Evolutionary conservation across 2,113 vertebrate genomes (phyloP).

Genomic region (Rallus limicola): DNA sequence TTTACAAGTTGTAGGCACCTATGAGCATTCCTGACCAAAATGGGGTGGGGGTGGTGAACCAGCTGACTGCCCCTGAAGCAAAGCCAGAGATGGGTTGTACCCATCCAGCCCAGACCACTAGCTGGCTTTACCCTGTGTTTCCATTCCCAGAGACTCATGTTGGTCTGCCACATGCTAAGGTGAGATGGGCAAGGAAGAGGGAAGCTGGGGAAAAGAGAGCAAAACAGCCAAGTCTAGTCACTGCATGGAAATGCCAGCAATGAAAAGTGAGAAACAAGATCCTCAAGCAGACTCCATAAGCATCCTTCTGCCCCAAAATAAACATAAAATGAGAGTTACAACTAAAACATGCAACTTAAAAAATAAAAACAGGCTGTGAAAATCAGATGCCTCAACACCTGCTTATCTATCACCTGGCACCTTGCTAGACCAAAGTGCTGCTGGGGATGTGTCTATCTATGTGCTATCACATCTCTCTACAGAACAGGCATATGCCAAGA

Average conservation of each 20-base stretch:
- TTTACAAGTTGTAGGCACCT: neutral
- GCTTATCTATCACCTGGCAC: neutral
- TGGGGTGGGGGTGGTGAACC: too few species aligned
- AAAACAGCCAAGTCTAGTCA: neutral
- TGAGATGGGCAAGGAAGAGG: neutral
- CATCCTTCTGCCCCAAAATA: neutral
- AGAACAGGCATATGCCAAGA: neutral
- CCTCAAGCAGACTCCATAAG: neutral
- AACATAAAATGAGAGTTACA: neutral
- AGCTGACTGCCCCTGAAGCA: neutral
- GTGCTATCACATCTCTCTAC: neutral
- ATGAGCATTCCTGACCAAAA: neutral
- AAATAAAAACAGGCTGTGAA: neutral
- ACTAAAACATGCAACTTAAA: neutral
- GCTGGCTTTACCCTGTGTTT: neutral
- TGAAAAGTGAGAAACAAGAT: neutral
- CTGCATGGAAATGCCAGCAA: neutral
- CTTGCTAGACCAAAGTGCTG: neutral
- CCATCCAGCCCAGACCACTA: neutral
- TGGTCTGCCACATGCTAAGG: neutral
- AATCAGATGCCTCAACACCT: neutral
- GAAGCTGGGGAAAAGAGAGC: neutral
- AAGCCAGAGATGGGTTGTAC: neutral
- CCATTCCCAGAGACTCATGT: neutral
- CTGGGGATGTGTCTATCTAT: neutral